Evolutionary conservation across 2,888 invertebrate genomes (phyloP).

Genomic region (Xestoiulus laeticollis): DNA sequence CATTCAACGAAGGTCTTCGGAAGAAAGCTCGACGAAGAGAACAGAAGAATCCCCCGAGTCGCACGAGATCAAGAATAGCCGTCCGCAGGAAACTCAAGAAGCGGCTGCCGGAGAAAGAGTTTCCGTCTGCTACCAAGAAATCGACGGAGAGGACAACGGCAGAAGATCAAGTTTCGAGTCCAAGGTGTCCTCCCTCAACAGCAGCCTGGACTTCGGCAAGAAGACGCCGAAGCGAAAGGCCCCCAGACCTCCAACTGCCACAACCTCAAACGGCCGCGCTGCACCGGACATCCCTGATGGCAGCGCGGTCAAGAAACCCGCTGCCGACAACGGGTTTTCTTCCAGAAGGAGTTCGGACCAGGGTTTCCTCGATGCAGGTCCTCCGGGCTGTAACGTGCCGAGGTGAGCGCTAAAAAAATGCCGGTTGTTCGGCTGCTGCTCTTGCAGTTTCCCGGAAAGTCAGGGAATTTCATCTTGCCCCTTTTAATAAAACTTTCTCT

Average conservation of each 20-base stretch:
- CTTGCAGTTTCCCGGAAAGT: no score
- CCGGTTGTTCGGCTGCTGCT: not conserved
- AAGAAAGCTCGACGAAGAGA: not conserved
- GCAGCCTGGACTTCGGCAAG: constrained; percentile 55
- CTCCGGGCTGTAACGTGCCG: not conserved
- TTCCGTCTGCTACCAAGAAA: not conserved
- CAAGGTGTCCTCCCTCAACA: constrained; percentile 50
- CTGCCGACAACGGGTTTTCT: not conserved
- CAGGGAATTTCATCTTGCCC: no score
- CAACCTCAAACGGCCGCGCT: not conserved
- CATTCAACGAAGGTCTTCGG: constrained; percentile 47
- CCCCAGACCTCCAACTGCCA: constrained; percentile 56
- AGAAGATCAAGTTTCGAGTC: constrained; percentile 50
- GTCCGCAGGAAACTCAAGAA: not conserved
- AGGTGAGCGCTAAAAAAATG: not conserved
- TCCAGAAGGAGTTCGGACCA: not conserved
- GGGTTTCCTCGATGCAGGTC: not conserved
- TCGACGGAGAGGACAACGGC: not conserved
- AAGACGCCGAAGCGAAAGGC: constrained; percentile 57
- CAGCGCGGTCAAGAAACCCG: not conserved
- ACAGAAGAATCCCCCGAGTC: not conserved
- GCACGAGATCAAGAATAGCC: not conserved
- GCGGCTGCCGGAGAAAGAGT: not conserved
- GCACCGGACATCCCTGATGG: not conserved
- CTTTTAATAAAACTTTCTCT: no score